Evolutionary conservation across 2,113 vertebrate species (phyloP).

Genomic region (Cryptotis parvus): DNA sequence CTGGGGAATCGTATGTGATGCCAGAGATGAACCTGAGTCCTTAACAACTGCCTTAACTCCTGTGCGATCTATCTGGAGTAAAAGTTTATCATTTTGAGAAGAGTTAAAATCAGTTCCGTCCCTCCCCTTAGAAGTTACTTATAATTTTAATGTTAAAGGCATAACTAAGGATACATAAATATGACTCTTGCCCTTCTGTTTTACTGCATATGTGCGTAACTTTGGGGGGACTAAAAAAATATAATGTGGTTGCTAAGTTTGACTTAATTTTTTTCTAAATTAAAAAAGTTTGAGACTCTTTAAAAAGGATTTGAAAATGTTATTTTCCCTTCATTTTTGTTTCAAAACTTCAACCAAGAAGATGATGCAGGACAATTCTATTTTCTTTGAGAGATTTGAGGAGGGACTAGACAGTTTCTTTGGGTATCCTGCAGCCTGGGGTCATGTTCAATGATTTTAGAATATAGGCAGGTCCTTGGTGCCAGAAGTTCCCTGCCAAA

Average conservation of each 20-base stretch:
- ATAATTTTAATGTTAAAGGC: no score
- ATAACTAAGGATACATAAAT: neutral
- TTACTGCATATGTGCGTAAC: neutral
- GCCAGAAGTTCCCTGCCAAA: neutral
- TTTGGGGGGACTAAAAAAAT: neutral
- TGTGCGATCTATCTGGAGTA: no score
- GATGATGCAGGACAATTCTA: neutral
- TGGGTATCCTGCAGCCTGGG: no score
- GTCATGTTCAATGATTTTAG: neutral
- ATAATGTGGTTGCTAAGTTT: neutral
- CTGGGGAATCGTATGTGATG: no score
- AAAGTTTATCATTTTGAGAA: neutral
- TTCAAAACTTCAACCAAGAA: neutral
- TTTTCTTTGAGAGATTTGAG: neutral
- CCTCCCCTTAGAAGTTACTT: neutral
- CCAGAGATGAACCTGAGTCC: no score
- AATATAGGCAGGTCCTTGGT: neutral
- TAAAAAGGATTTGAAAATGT: no score
- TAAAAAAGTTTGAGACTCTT: no score
- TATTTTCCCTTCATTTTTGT: no score
- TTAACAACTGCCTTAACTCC: no score
- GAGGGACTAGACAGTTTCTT: no score
- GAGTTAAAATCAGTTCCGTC: neutral
- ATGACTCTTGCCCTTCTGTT: neutral
- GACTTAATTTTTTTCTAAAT: no score